Base-by-base conservation (phyloP, 2,888 invertebrate genomes). In the Melinaea menophilus region DNA sequence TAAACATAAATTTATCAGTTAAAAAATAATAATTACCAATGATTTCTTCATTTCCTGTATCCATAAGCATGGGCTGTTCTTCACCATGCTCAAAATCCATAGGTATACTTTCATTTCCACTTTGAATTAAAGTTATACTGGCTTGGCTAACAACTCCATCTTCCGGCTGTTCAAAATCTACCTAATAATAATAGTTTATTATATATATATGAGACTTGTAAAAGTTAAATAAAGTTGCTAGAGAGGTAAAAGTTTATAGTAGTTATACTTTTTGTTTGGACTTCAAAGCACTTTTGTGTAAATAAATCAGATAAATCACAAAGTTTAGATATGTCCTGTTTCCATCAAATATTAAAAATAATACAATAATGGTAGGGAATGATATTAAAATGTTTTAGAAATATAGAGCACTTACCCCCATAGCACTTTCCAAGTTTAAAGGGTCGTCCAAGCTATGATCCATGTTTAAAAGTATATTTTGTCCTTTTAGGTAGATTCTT, bases 381-480 rank as follows among this genome's bases (percentile, higher is more conserved):
- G 3, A 4, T 22, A 51, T 22, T 22, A 22, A 22, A 31, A 11
- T 11, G 5, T 7, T 51, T 31, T 31, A 51, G 31, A 51, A 51
- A 51, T 9, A 31, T 7, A 48, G 7, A 7, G 31, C 34, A 82
- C 88, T 87, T 75, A 91, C 91, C 75, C 79, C 85, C 73, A 90
- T 88, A 45, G 78, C 78, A 72, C 80, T 79, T 64, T 86, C 90
- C 74, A 91, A 79, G 70, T 81, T 84, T 64, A 91, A 74, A 55
- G 86, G 77, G 65, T 90, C 89, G 12, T 87, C 88, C 66, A 91
- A 79, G 77, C 82, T 85, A 65, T 85, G 85, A 75, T 91, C 91
- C 91, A 91, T 91, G 58, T 78, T 70, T 62, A 56, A 62, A 46
- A 48, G 45, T 61, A 55, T 61, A 13, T 67, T 60, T 51, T 51